These are phyloP conservation scores for Neolamprologus falcicula DNA, from an alignment of 2,113 vertebrate genomes.

Conservation along the genomic window DNA sequence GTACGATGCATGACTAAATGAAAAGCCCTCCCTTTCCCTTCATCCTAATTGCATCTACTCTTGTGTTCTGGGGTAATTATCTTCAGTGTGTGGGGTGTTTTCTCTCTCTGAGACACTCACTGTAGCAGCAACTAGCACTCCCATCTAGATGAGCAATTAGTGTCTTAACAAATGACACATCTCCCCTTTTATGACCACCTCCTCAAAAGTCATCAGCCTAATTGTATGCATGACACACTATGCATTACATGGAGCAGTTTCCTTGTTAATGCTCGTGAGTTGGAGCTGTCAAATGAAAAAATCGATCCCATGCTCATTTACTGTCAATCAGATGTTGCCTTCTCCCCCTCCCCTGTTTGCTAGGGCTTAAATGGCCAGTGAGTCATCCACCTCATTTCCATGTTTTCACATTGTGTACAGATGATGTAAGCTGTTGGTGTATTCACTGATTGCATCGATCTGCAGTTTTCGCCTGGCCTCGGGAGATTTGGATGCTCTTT, in stretches of 20 bases:
- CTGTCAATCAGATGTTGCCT: slow-evolving; percentile 1
- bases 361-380: slow-evolving; percentile 12
- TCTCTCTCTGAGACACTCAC: neutral
- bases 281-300: neutral
- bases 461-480: slow-evolving; percentile 1
- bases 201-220: neutral
- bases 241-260: neutral
- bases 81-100: neutral
- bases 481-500: neutral
- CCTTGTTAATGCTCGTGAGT: neutral
- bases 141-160: neutral
- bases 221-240: neutral
- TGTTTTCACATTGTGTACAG: slow-evolving; percentile 25
- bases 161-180: neutral
- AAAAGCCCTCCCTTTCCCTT: neutral
- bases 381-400: slow-evolving; percentile 38
- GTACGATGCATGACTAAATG: neutral
- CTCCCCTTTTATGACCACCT: neutral
- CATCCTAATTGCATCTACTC: slow-evolving; percentile 1
- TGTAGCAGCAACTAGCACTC: neutral
- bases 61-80: neutral
- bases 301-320: neutral
- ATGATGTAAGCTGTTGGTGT: slow-evolving; percentile 32
- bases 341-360: neutral
- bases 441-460: slow-evolving; percentile 31